Percentiles rank a stretch among this genome's conserved stretches.
phyloP scores from a whole-genome alignment of 2,797 vertebrate genomes.

The Melanotaenia parkinsoni region DNA sequence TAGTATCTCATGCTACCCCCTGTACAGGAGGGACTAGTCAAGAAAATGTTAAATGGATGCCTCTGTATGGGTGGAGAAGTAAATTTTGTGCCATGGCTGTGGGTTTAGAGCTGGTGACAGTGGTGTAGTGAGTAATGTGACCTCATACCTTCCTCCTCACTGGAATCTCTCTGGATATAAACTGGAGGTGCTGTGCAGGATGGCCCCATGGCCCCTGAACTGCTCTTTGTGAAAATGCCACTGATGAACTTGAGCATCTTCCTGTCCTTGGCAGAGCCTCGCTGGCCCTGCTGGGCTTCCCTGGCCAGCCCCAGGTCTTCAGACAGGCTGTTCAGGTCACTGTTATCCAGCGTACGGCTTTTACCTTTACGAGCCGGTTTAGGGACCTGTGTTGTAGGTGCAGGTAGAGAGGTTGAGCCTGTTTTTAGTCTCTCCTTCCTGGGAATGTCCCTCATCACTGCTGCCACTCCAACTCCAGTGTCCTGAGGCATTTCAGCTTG shows the following conservation, averaged over 20 bases:
- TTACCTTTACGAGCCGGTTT: constrained; percentile 90
- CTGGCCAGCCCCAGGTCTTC: constrained; percentile 80
- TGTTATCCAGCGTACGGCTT: constrained; percentile 96
- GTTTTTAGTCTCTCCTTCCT: constrained; percentile 84
- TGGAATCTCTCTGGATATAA: constrained; percentile 84
- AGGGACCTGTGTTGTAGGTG: constrained; percentile 64
- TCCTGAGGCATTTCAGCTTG: constrained; percentile 66
- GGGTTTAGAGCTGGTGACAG: constrained; percentile 13
- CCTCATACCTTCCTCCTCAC: constrained; percentile 84
- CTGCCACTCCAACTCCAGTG: constrained; percentile 75
- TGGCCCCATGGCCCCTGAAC: constrained; percentile 77
- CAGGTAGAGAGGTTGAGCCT: constrained; percentile 80
- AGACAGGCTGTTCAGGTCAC: constrained; percentile 89
- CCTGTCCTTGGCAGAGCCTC: constrained; percentile 88
- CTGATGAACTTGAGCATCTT: constrained; percentile 99
- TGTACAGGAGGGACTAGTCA: too few relatives aligned
- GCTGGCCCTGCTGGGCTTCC: constrained; percentile 73
- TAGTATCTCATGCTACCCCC: too few relatives aligned
- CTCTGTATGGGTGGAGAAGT: constrained; percentile 34
- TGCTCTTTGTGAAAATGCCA: constrained; percentile 95
- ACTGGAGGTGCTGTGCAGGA: constrained; percentile 82
- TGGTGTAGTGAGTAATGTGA: constrained; percentile 16
- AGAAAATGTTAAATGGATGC: constrained; percentile 20
- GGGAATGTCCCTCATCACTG: constrained; percentile 82
- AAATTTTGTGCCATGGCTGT: constrained; percentile 3